Base-by-base conservation (phyloP, 2,113 vertebrate species). In the Plectropomus leopardus region DNA sequence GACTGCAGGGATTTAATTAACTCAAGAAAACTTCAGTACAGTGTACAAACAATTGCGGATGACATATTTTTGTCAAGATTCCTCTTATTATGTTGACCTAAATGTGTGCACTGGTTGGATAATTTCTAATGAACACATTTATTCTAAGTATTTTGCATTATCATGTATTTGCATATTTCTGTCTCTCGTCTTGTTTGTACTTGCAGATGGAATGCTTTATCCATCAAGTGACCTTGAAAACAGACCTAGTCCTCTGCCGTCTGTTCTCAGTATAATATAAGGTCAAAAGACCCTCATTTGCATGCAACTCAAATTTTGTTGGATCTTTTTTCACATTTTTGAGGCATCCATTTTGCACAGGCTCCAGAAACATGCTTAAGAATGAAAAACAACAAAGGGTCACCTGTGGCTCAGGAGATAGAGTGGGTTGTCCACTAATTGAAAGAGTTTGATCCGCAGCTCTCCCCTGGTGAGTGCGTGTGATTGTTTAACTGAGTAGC, bases 201-300 rank as follows among this genome's bases (percentile, higher is more conserved):
- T n/a, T n/a, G n/a, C n/a, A n/a, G n/a, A n/a, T n/a, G n/a, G n/a
- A n/a, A n/a, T n/a, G n/a, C 32, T 69, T 24, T 53, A 51, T 21
- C 7, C 23, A 24, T 2, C 28, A 36, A 13, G 66, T 69, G 13
- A n/a, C 28, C 47, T 50, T 34, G 30, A 69, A 23, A 36, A 36
- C 21, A 36, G 21, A n/a, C 19, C 58, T n/a, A n/a, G n/a, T n/a
- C n/a, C n/a, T n/a, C n/a, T n/a, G n/a, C n/a, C n/a, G n/a, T n/a
- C n/a, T n/a, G n/a, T n/a, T n/a, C n/a, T n/a, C n/a, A n/a, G n/a
- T n/a, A n/a, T n/a, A n/a, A n/a, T n/a, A n/a, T n/a, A n/a, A n/a
- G n/a, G n/a, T n/a, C n/a, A n/a, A n/a, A 36, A 61, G 21, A 47
- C 10, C 28, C 17, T 48, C 3, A 30, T 72, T 71, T 71, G 54